Conservation (phyloP, 2,888 invertebrate genomes). For the Heliothis peltigera region DNA sequence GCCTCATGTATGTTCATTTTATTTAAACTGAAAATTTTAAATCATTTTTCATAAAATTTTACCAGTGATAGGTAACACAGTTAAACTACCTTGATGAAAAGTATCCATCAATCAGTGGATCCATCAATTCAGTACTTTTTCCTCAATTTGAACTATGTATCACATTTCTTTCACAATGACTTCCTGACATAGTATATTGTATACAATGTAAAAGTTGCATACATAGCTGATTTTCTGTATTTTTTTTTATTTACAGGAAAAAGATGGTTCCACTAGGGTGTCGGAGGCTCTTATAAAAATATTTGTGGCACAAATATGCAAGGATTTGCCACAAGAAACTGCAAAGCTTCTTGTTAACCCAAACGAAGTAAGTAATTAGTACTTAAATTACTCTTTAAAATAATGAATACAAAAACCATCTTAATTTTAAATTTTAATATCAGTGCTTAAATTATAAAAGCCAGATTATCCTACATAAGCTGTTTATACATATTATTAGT, state of each 20-base stretch:
- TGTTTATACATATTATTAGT: not conserved
- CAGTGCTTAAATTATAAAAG: not conserved
- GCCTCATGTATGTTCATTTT: constrained; percentile 90
- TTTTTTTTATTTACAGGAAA: constrained; percentile 78
- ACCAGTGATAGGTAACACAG: too few species aligned
- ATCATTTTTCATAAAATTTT: too few species aligned
- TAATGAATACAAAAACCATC: too few species aligned
- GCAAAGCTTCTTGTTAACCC: constrained; percentile 91
- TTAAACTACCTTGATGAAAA: too few species aligned
- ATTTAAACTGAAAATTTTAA: not conserved
- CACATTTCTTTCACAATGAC: too few species aligned
- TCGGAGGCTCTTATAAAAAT: constrained; percentile 92
- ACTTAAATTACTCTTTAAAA: too few species aligned
- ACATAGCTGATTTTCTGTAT: constrained; percentile 3
- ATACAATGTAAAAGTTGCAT: not conserved
- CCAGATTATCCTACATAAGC: constrained; percentile 26
- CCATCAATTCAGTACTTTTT: too few species aligned
- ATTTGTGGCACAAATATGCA: constrained; percentile 91
- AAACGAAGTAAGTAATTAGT: constrained; percentile 88
- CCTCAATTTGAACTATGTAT: too few species aligned
- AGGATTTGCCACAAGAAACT: constrained; percentile 85
- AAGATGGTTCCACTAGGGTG: constrained; percentile 84
- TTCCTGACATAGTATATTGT: too few species aligned
- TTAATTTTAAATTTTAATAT: too few species aligned
- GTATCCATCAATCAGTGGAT: too few species aligned